A percentile compares a stretch with the other conserved stretches of the same genome.
These are phyloP conservation scores for Galerucella pusilla DNA, from an alignment of 2,888 invertebrate species.

Conservation along the genomic window DNA sequence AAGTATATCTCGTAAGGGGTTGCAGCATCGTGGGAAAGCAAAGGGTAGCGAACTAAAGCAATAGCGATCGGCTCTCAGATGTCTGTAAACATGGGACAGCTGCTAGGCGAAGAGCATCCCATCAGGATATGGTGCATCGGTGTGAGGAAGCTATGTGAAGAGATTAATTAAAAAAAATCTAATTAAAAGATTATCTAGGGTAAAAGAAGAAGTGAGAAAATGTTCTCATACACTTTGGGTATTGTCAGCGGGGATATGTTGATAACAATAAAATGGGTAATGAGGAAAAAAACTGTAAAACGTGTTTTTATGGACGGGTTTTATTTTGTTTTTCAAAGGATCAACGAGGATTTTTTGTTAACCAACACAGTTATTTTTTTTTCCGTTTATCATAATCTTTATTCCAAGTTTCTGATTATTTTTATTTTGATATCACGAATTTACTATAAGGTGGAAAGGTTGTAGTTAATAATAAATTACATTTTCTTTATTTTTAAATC, in stretches of 20 bases:
- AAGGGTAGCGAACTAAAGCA: conserved; percentile 53
- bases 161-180: conserved; percentile 50
- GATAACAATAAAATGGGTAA: conserved; percentile 23
- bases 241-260: conserved; percentile 21
- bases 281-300: not conserved
- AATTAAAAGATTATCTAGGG: conserved; percentile 51
- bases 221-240: conserved; percentile 22
- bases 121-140: conserved; percentile 31
- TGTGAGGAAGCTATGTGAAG: conserved; percentile 39
- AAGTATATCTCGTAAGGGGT: conserved; percentile 58
- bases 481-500: too few species aligned
- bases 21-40: conserved; percentile 60
- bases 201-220: conserved; percentile 33
- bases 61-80: conserved; percentile 51
- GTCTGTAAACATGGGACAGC: conserved; percentile 53
- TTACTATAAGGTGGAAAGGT: too few species aligned
- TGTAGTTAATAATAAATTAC: too few species aligned
- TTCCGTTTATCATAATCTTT: not conserved
- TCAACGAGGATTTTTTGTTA: too few species aligned
- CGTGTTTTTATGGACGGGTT: not conserved
- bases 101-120: conserved; percentile 45
- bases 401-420: too few species aligned
- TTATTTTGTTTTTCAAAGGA: not conserved
- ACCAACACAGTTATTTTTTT: not conserved
- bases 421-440: too few species aligned